Percentiles rank a stretch among this genome's conserved stretches.
Conservation (phyloP, 1,140 invertebrate genomes). For the Meloidogyne chitwoodi region DNA sequence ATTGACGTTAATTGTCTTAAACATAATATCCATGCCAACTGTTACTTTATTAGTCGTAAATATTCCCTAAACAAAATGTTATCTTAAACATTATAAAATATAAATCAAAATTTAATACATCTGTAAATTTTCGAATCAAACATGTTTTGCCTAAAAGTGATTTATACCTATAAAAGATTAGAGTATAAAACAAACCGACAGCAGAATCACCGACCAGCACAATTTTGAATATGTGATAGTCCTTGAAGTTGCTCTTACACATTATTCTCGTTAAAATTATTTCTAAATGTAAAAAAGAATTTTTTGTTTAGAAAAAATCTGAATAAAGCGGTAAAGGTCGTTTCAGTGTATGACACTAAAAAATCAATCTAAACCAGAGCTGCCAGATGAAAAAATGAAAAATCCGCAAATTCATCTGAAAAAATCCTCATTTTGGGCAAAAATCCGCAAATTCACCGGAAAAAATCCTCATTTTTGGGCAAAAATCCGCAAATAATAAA, state of each 20-base stretch:
- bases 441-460: no score
- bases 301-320: no score
- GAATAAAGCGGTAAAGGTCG: no score
- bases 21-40: conserved; percentile 91
- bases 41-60: conserved; percentile 88
- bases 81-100: conserved; percentile 15
- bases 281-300: neutral
- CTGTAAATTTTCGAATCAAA: conserved; percentile 63
- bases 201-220: conserved; percentile 55
- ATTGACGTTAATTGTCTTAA: conserved; percentile 87
- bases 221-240: conserved; percentile 60
- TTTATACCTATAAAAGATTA: conserved; percentile 61
- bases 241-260: conserved; percentile 29
- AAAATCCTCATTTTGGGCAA: no score
- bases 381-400: no score
- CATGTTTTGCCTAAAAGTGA: conserved; percentile 79
- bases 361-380: no score
- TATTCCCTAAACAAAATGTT: conserved; percentile 71
- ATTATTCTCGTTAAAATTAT: neutral
- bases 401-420: no score
- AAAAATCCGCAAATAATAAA: no score
- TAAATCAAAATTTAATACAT: conserved; percentile 33
- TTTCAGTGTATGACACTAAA: no score
- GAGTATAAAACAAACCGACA: neutral
- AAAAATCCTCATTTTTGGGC: no score